Conservation (phyloP, 2,113 vertebrate species). For the Coptodon bakossiorum region DNA sequence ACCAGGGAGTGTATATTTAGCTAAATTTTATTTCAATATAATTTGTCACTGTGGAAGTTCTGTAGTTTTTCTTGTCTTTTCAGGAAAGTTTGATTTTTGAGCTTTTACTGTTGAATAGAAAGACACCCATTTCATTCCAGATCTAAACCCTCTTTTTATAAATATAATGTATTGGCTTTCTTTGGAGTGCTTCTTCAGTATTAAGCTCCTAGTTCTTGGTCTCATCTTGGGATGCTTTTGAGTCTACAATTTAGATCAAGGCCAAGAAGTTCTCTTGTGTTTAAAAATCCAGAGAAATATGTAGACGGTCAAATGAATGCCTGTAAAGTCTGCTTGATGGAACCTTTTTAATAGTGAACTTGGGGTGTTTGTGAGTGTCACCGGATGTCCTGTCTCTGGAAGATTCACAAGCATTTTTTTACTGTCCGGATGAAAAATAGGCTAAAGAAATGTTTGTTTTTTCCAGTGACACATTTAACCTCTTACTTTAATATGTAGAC, state of each 20-base stretch:
- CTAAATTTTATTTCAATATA: neutral
- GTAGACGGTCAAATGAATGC: neutral
- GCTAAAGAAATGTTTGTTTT: neutral
- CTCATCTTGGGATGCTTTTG: neutral
- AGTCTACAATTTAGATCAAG: neutral
- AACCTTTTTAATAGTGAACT: neutral
- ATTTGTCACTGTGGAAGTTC: neutral
- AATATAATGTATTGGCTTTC: neutral
- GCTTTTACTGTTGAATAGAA: neutral
- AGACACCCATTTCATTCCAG: neutral
- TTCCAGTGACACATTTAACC: conserved; percentile 6
- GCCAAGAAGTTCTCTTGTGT: neutral
- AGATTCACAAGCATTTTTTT: neutral
- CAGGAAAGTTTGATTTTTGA: neutral
- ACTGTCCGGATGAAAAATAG: conserved; percentile 6
- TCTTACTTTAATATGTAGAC: neutral
- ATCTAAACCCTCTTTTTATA: neutral
- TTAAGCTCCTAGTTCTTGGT: neutral
- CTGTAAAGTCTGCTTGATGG: neutral
- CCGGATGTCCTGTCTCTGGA: neutral
- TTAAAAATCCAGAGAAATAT: neutral
- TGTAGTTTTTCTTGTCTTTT: neutral
- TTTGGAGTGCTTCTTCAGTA: neutral
- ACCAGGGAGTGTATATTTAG: neutral
- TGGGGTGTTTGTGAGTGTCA: neutral